A percentile compares a stretch with the other conserved stretches of the same genome.
These are phyloP conservation scores for Ennomos erosarius DNA, from an alignment of 2,888 invertebrate genomes.

Conservation along the genomic window DNA sequence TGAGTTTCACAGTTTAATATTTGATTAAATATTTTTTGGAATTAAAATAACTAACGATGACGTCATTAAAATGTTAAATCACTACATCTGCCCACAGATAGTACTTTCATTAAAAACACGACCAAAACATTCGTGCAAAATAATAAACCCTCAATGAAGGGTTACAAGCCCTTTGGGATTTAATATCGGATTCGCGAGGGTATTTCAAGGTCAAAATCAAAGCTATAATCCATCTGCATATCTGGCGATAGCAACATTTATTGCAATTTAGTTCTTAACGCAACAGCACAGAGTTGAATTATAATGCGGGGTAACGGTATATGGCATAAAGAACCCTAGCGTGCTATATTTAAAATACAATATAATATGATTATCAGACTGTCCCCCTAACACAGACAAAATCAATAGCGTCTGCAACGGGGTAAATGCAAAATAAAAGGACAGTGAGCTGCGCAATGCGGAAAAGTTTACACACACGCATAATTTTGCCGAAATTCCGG, in stretches of 20 bases:
- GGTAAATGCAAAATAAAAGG: constrained; percentile 70
- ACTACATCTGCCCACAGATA: constrained; percentile 8
- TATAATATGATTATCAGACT: constrained; percentile 81
- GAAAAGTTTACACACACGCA: constrained; percentile 41
- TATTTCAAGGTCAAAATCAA: constrained; percentile 49
- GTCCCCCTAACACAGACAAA: constrained; percentile 85
- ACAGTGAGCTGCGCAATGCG: constrained; percentile 50
- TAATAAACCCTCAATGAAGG: constrained; percentile 41
- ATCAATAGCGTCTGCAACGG: constrained; percentile 80
- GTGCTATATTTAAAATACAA: constrained; percentile 78
- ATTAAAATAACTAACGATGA: background rate
- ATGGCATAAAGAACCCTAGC: constrained; percentile 57
- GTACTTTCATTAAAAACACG: constrained; percentile 14
- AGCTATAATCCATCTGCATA: constrained; percentile 34
- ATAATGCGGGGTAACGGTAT: constrained; percentile 22
- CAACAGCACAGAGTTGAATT: constrained; percentile 23
- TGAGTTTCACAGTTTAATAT: no score
- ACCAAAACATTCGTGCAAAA: constrained; percentile 31
- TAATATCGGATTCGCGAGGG: constrained; percentile 44
- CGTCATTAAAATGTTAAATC: constrained; percentile 4
- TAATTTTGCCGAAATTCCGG: constrained; percentile 23
- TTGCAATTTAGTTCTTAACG: constrained; percentile 30
- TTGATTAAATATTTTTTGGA: no score
- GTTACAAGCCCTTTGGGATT: constrained; percentile 39
- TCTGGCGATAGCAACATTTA: constrained; percentile 9